Evolutionary conservation across 2,888 invertebrate species (phyloP), one percentile per base, ranked within the genome.

Genomic region (Escarpia spicata): DNA sequence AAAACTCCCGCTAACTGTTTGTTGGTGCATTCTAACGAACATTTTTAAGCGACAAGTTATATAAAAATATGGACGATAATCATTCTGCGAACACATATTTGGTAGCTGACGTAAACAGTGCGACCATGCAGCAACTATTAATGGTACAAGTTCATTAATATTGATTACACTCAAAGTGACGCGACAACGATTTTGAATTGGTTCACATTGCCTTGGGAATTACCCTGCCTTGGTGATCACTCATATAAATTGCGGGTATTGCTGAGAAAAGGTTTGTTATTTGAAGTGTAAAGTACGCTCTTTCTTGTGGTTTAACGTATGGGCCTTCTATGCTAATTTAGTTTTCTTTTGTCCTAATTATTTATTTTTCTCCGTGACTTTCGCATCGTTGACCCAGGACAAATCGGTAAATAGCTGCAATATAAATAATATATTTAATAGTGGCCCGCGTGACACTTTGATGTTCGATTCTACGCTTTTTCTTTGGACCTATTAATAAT

Each of bases 101-200:
- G 75, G 75, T n/a, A 75, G n/a, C 26, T 75, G 19, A 26, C 75
- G 75, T 75, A 75, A 75, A 75, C 75, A 26, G 1, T 75, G 26
- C 19, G 12, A 52, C 52, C 52, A 26, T 6, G 75, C 75, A 6
- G 75, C 6, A n/a, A 75, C 75, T 75, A 75, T 75, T 75, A 75
- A 26, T 75, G 75, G 75, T n/a, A 75, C 75, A 75, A 6, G n/a
- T 19, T n/a, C 75, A 75, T 75, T 75, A 75, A 75, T 75, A 75
- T 75, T 75, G 75, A 75, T 75, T 75, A 75, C 19, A 26, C 2
- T 6, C 75, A 75, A 75, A 75, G 75, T 26, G 75, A 26, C 75
- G 75, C 75, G 75, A 26, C 75, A 75, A n/a, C 75, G 75, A 75
- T 75, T 75, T n/a, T 75, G n/a, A 75, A 75, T 75, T 75, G 75